These are phyloP conservation scores for Agrypnus murinus DNA, from an alignment of 2,888 invertebrate species.

Conservation along the genomic window DNA sequence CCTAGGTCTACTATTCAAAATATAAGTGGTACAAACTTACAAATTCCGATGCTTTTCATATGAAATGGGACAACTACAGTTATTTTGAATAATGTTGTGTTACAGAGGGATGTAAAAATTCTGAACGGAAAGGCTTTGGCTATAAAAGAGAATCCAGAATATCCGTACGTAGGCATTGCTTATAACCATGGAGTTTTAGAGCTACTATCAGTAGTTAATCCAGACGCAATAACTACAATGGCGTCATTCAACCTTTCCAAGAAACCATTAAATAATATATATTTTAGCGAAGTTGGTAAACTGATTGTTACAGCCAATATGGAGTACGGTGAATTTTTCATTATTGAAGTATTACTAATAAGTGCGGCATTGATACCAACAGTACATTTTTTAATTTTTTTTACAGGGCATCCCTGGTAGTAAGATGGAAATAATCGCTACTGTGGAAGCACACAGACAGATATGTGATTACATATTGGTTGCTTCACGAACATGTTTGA, in stretches of 20 bases:
- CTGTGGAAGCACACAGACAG: conserved; percentile 61
- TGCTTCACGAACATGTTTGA: conserved; percentile 64
- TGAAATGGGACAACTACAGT: no score
- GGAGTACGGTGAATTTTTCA: conserved; percentile 66
- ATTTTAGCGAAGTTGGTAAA: conserved; percentile 65
- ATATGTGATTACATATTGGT: conserved; percentile 66
- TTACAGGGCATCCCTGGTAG: conserved; percentile 68
- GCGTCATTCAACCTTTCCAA: conserved; percentile 63
- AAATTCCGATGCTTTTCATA: no score
- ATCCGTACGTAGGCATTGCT: conserved; percentile 67
- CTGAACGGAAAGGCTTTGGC: conserved; percentile 55
- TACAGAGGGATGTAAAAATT: conserved; percentile 58
- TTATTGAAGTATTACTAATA: conserved; percentile 64
- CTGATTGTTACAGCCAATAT: conserved; percentile 65
- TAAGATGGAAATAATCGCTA: conserved; percentile 64
- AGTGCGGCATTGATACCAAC: not conserved
- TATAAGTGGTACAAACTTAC: no score
- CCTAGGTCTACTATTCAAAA: no score
- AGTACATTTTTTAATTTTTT: conserved; percentile 33
- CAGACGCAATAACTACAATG: conserved; percentile 61
- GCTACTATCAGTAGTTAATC: conserved; percentile 64
- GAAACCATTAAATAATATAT: conserved; percentile 60
- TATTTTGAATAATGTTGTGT: no score
- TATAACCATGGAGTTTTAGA: conserved; percentile 63
- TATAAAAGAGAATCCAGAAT: conserved; percentile 64